These are phyloP conservation scores for Laothoe populi DNA, from an alignment of 2,888 invertebrate genomes.

Conservation along the genomic window DNA sequence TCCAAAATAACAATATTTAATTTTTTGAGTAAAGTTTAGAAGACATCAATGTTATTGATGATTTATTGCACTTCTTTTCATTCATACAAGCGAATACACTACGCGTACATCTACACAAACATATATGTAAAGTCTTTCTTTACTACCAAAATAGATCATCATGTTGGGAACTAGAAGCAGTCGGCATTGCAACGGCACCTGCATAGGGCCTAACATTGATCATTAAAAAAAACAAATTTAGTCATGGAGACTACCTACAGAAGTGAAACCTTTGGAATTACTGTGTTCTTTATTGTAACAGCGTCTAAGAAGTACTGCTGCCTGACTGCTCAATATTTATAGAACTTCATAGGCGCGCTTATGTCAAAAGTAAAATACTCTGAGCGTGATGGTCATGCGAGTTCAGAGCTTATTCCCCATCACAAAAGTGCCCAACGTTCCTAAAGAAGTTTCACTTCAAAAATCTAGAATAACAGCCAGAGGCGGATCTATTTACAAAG, in stretches of 20 bases:
- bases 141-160: slow-evolving; percentile 37
- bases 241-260: no score
- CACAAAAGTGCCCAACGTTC: no score
- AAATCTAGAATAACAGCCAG: slow-evolving; percentile 28
- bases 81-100: slow-evolving; percentile 22
- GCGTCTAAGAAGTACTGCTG: no score
- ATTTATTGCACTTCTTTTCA: slow-evolving; percentile 1
- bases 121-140: slow-evolving; percentile 34
- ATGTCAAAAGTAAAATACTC: no score
- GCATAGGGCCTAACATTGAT: slow-evolving; percentile 4
- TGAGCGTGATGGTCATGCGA: no score
- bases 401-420: no score
- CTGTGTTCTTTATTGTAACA: no score
- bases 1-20: neutral
- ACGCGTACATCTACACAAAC: slow-evolving; percentile 8
- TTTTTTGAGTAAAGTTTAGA: neutral
- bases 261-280: no score
- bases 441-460: no score
- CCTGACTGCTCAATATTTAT: no score
- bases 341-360: no score
- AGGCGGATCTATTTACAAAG: neutral
- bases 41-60: neutral
- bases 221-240: slow-evolving; percentile 30
- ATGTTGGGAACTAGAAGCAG: slow-evolving; percentile 26
- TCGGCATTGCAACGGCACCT: neutral